These are phyloP conservation scores for Lasius fuliginosus DNA, from an alignment of 2,888 invertebrate genomes.

Conservation along the genomic window DNA sequence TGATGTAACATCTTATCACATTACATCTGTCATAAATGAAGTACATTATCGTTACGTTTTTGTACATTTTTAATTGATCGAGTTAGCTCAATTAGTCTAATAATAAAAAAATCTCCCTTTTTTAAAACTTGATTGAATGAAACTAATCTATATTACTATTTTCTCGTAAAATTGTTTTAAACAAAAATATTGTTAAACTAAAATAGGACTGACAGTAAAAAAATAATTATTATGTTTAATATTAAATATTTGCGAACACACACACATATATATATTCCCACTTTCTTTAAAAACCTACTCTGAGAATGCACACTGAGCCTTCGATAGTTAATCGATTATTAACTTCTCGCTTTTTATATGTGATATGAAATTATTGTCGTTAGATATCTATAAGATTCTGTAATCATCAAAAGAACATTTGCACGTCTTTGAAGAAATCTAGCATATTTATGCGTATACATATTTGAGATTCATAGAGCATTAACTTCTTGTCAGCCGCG, in stretches of 20 bases:
- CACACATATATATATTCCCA: background rate
- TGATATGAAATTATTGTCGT: background rate
- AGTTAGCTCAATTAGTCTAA: background rate
- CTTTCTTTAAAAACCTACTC: background rate
- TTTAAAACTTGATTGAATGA: background rate
- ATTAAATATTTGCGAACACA: background rate
- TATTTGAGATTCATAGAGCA: background rate
- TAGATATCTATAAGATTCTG: background rate
- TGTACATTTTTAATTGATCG: background rate
- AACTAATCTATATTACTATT: background rate
- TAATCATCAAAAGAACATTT: background rate
- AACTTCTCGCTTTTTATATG: background rate
- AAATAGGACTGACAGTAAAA: no score
- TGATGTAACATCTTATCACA: background rate
- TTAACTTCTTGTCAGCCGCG: background rate
- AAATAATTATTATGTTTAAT: background rate
- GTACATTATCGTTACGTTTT: background rate
- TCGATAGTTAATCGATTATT: background rate
- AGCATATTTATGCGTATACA: background rate
- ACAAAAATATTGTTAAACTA: no score
- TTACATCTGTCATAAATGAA: slow-evolving; percentile 1
- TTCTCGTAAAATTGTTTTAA: background rate
- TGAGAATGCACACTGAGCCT: background rate
- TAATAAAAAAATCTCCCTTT: no score
- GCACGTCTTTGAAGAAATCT: background rate